A percentile compares a stretch with the other conserved stretches of the same genome.
Conservation (phyloP, 2,797 vertebrate species). For the Eleutherodactylus coqui region DNA sequence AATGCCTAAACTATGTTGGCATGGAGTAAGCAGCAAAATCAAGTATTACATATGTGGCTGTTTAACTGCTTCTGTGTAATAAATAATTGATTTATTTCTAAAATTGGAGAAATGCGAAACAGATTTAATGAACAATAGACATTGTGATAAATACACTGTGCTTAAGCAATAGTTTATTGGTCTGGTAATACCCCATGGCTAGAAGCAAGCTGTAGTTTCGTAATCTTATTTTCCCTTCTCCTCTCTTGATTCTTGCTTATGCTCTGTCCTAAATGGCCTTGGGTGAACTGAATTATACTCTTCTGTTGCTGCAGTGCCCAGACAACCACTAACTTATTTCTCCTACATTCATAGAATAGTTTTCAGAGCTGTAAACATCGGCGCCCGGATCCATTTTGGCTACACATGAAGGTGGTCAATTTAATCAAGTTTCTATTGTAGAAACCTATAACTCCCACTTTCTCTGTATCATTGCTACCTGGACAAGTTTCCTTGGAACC, state of each 20-base stretch:
- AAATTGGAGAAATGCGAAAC: background rate
- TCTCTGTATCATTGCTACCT: too few species aligned
- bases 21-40: background rate
- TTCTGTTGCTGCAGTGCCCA: background rate
- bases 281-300: background rate
- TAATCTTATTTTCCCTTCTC: background rate
- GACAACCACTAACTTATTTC: too few species aligned
- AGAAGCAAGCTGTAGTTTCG: background rate
- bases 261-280: background rate
- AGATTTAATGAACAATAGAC: background rate
- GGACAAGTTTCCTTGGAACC: too few species aligned
- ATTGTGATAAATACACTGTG: background rate
- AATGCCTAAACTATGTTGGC: constrained; percentile 53
- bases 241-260: too few species aligned
- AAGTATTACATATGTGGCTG: constrained; percentile 33
- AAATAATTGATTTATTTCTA: background rate
- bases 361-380: background rate
- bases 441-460: too few species aligned
- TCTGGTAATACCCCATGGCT: background rate
- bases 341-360: background rate
- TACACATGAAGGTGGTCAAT: background rate
- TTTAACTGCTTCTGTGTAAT: constrained; percentile 4
- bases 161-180: background rate
- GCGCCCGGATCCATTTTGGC: background rate
- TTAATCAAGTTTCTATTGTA: background rate